A percentile compares a stretch with the other conserved stretches of the same genome.
phyloP scores from a whole-genome alignment of 2,113 vertebrate genomes.

The Tichodroma muraria region DNA sequence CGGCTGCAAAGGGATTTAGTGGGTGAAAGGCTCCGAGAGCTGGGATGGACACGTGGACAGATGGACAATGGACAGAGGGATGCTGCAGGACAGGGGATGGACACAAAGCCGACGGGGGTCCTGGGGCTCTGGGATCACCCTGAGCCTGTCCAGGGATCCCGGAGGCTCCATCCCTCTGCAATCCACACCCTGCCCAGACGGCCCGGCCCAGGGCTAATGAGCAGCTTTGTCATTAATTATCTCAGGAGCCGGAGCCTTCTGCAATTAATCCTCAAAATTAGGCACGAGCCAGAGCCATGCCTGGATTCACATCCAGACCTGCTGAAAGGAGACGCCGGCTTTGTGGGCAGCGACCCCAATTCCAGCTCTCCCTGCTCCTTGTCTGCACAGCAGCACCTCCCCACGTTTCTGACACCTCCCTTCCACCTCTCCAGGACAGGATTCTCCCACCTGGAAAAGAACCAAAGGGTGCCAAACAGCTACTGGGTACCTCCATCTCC shows the following conservation, averaged over 20 bases:
- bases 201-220: not conserved
- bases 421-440: not conserved
- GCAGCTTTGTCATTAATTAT: conserved; percentile 55
- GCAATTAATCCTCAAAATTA: not conserved
- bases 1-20: not conserved
- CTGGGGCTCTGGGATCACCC: not conserved
- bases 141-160: not conserved
- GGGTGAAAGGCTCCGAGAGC: not conserved
- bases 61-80: not conserved
- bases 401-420: rapidly evolving
- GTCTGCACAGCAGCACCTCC: no score
- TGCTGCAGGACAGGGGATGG: not conserved
- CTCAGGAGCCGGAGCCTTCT: not conserved
- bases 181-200: conserved; percentile 30
- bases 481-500: rapidly evolving
- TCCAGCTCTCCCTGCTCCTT: not conserved
- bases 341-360: rapidly evolving
- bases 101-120: not conserved
- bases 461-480: rapidly evolving
- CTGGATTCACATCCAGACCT: not conserved
- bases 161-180: not conserved
- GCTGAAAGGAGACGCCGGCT: rapidly evolving
- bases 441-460: not conserved
- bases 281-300: not conserved
- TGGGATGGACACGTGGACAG: not conserved